Conservation (phyloP, 2,113 vertebrate species). For the Climacteris rufus region DNA sequence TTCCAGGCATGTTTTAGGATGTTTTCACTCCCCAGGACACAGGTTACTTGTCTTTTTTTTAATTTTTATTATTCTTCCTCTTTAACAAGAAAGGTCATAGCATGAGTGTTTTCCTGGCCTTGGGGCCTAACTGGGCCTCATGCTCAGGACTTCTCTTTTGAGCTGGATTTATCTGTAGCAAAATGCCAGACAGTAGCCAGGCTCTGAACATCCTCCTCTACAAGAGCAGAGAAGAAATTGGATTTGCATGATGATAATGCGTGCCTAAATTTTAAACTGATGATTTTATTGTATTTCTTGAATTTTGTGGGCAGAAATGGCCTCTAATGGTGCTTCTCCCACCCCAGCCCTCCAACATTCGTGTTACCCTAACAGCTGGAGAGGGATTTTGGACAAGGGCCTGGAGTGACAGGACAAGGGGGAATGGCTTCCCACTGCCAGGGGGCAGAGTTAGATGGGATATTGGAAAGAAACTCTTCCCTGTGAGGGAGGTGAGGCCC, state of each 20-base stretch:
- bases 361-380: neutral
- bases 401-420: neutral
- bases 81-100: neutral
- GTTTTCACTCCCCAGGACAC: neutral
- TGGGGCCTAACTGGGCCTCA: neutral
- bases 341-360: neutral
- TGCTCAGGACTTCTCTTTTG: neutral
- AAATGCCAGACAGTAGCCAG: neutral
- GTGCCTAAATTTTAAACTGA: neutral
- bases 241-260: neutral
- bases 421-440: neutral
- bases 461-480: neutral
- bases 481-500: neutral
- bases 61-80: neutral
- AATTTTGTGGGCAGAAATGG: neutral
- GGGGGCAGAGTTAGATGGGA: neutral
- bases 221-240: neutral
- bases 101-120: neutral
- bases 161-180: neutral
- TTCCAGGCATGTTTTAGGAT: neutral
- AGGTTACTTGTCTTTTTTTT: neutral
- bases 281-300: neutral
- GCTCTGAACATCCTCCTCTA: neutral
- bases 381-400: neutral
- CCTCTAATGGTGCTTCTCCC: neutral